phyloP scores from a whole-genome alignment of 2,797 vertebrate genomes.

The Sardinella longiceps region DNA sequence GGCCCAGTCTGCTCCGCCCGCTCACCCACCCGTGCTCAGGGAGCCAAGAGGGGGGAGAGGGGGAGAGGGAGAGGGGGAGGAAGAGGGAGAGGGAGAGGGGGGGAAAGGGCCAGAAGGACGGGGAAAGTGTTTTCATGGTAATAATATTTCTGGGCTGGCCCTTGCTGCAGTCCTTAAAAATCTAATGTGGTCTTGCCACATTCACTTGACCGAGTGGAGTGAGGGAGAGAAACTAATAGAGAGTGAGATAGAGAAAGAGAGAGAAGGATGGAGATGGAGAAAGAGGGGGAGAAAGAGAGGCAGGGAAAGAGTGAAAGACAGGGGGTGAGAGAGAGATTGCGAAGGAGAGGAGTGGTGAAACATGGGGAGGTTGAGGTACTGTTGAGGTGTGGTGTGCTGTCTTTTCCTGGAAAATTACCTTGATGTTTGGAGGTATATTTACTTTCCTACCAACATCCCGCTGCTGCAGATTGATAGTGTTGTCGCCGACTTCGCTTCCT shows the following conservation, averaged over 20 bases:
- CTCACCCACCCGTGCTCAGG: background rate
- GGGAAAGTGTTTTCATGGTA: slow-evolving; percentile 33
- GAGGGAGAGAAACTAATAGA: background rate
- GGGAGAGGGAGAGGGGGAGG: background rate
- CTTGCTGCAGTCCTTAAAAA: slow-evolving; percentile 25
- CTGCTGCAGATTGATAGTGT: background rate
- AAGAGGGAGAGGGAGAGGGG: background rate
- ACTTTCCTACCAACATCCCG: background rate
- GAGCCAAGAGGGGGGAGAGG: background rate
- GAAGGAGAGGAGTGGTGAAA: no score
- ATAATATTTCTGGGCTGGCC: slow-evolving; percentile 28
- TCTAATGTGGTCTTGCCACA: background rate
- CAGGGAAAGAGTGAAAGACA: no score
- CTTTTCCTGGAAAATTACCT: slow-evolving; percentile 3
- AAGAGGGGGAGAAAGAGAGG: background rate
- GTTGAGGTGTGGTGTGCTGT: background rate
- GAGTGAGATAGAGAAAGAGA: background rate
- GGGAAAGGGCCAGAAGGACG: background rate
- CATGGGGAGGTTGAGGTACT: background rate
- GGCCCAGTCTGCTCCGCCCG: background rate
- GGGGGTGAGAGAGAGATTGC: no score
- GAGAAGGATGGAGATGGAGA: background rate
- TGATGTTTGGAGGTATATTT: background rate
- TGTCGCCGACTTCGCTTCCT: background rate
- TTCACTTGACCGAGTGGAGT: background rate